Base-by-base conservation (phyloP, 2,888 invertebrate species). In the Bursaphelenchus okinawaensis region DNA sequence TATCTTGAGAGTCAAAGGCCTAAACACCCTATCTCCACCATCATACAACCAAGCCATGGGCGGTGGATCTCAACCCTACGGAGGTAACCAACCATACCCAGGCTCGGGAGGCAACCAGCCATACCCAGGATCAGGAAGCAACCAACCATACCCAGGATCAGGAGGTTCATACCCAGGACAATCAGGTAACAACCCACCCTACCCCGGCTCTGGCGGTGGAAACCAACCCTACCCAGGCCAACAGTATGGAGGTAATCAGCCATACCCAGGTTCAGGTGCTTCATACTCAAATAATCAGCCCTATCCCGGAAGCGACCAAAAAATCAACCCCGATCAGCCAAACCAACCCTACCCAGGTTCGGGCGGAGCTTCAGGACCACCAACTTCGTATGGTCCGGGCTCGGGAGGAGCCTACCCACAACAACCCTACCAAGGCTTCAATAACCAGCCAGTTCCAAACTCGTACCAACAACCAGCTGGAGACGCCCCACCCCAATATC, bases 1-100 rank as follows among this genome's bases (percentile, higher is more conserved):
- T 7, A 78, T 80, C 52, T 67, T 80, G 16, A 68, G 70, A 20
- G 72, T 80, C 52, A 54, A 65, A 19, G 76, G 71, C 20, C 52
- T 75, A 26, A 68, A 69, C 55, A 59, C 60, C 2, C 1, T 59
- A n/a, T 9, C 31, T 9, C 60, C 60, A 24, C 60, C 60, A 9
- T 20, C 60, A 19, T 59, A 62, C 31, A 52, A 50, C 16, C 29
- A 27, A 19, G 24, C 62, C 19, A 19, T 24, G 19, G 58, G 63
- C 16, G 66, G 65, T 55, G 66, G 65, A 24, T 19, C 27, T 63
- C 58, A 62, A 7, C 58, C 58, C 23, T 64, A 68, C 28, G 55
- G 52, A 20, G 68, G 57, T 22, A 20, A 31, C 16, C 40, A 26
- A 8, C 22, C 23, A 16, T 63, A 63, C 22, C 63, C 65, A 4